Percentiles rank a stretch among this genome's conserved stretches.
Conservation (phyloP, 2,797 vertebrate species). For the Crenichthys baileyi region DNA sequence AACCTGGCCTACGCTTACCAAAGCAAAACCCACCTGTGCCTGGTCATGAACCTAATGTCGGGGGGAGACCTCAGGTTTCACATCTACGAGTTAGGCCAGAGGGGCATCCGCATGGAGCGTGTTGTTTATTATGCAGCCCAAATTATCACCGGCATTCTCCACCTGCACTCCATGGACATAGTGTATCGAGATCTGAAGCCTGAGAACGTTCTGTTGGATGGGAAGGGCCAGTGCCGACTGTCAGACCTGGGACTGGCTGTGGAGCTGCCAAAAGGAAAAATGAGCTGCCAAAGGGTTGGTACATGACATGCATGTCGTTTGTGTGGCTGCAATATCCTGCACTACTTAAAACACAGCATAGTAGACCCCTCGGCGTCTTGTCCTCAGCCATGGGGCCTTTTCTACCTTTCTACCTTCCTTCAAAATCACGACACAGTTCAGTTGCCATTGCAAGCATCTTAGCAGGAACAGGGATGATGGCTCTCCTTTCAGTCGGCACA, state of each 20-base stretch:
- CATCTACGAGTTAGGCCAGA: slow-evolving; percentile 88
- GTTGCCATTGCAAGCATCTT: slow-evolving; percentile 32
- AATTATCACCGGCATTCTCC: slow-evolving; percentile 87
- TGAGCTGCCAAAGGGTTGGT: slow-evolving; percentile 85
- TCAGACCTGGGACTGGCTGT: slow-evolving; percentile 91
- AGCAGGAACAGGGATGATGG: slow-evolving; percentile 49
- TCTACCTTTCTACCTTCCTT: not conserved
- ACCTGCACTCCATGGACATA: slow-evolving; percentile 87
- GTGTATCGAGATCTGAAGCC: slow-evolving; percentile 92
- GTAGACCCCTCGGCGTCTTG: not conserved
- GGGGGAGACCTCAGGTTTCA: slow-evolving; percentile 93
- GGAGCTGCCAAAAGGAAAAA: slow-evolving; percentile 81
- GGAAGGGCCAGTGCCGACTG: slow-evolving; percentile 88
- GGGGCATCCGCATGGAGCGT: slow-evolving; percentile 86
- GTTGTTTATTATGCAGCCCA: slow-evolving; percentile 90
- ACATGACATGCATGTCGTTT: not conserved
- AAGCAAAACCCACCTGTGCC: slow-evolving; percentile 88
- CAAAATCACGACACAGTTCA: not conserved
- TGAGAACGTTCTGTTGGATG: slow-evolving; percentile 91
- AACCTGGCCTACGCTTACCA: slow-evolving; percentile 90
- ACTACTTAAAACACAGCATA: not conserved
- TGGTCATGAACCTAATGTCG: slow-evolving; percentile 95
- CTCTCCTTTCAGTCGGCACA: slow-evolving; percentile 6
- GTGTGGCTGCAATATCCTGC: not conserved
- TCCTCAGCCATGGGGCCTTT: not conserved